Percentiles rank a stretch among this genome's conserved stretches.
Evolutionary conservation across 2,113 vertebrate genomes (phyloP).

Genomic region (Cheirogaleus medius): DNA sequence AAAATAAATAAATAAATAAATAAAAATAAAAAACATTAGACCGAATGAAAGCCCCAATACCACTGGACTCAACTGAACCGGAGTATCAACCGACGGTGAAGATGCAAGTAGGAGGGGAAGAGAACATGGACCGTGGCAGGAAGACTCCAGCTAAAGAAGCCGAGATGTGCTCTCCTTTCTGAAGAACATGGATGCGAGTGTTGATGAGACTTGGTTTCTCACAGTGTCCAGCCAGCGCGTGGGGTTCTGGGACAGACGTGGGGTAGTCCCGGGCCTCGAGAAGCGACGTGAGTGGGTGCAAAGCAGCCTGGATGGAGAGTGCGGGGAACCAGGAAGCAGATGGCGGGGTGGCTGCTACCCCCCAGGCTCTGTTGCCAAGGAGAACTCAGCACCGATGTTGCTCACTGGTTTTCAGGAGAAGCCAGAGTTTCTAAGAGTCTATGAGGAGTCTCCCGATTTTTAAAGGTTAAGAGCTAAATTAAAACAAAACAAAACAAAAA

Average conservation of each 20-base stretch:
- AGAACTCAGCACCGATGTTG: neutral
- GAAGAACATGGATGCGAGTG: neutral
- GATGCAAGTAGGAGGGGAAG: neutral
- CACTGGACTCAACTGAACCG: neutral
- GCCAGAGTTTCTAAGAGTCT: neutral
- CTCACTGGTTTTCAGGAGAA: neutral
- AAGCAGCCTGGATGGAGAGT: neutral
- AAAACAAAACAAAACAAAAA: neutral
- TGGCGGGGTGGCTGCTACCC: fast-evolving
- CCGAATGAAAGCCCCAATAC: neutral
- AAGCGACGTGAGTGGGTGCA: neutral
- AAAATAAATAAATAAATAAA: too few species aligned
- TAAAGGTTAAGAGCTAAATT: neutral
- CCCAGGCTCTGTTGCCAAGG: neutral
- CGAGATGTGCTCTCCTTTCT: neutral
- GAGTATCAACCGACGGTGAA: neutral
- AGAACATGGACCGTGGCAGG: neutral
- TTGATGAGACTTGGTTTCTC: neutral
- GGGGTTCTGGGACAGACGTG: neutral
- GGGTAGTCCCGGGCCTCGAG: neutral
- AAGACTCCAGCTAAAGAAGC: neutral
- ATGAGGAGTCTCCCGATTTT: neutral
- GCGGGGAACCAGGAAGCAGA: neutral
- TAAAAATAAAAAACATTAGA: neutral
- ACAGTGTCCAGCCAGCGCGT: neutral